Evolutionary conservation across 2,113 vertebrate genomes (phyloP).

Genomic region (Panthera tigris): DNA sequence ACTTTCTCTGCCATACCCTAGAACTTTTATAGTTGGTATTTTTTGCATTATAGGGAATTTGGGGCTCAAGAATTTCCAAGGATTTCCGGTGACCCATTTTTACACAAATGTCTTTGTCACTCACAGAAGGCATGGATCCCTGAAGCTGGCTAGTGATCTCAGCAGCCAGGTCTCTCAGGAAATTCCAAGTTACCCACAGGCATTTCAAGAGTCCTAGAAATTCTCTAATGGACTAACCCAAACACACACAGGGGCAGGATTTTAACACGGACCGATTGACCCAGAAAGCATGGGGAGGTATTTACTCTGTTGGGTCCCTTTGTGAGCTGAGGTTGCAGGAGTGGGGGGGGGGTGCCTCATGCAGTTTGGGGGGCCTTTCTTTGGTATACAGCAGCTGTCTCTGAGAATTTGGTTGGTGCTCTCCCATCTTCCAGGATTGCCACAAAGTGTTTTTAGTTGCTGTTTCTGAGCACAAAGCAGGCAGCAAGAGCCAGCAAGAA

Average conservation of each 20-base stretch:
- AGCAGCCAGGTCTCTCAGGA: conserved; percentile 68
- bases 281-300: neutral
- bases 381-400: neutral
- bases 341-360: too few species aligned
- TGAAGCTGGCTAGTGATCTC: conserved; percentile 41
- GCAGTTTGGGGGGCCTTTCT: neutral
- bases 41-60: conserved; percentile 26
- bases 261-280: conserved; percentile 51
- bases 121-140: conserved; percentile 36
- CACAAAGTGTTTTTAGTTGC: neutral
- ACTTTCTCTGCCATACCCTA: neutral
- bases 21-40: neutral
- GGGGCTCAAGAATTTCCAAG: neutral
- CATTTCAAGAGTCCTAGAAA: conserved; percentile 76
- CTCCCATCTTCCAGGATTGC: conserved; percentile 7
- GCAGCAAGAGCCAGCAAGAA: conserved; percentile 26
- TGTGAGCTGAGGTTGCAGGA: neutral
- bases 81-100: conserved; percentile 2
- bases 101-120: conserved; percentile 35
- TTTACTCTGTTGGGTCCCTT: neutral
- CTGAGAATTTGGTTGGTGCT: conserved; percentile 24
- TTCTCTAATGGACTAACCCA: conserved; percentile 72
- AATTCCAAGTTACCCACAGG: conserved; percentile 76
- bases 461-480: neutral
- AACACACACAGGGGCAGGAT: conserved; percentile 23